Evolutionary conservation across 2,113 vertebrate species (phyloP).

Genomic region (Charadrius vociferus): DNA sequence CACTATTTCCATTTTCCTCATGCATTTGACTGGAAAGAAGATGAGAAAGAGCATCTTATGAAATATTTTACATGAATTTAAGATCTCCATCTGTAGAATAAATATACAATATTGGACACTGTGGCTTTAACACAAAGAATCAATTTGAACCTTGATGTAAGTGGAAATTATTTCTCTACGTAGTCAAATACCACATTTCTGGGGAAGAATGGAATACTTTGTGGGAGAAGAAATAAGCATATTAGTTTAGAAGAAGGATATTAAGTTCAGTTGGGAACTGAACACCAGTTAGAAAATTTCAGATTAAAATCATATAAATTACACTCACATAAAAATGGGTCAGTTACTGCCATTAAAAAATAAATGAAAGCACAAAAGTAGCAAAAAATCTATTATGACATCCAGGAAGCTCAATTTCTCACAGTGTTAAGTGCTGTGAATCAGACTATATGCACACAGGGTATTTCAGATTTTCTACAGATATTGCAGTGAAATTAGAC

Average conservation of each 20-base stretch:
- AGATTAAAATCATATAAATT: background rate
- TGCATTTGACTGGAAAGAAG: background rate
- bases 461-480: background rate
- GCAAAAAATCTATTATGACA: background rate
- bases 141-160: background rate
- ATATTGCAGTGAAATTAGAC: background rate
- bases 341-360: background rate
- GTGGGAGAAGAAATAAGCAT: background rate
- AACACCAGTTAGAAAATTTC: background rate
- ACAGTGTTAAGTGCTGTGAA: background rate
- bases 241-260: background rate
- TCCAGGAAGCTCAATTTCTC: background rate
- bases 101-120: background rate
- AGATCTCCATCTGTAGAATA: background rate
- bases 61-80: background rate
- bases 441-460: background rate
- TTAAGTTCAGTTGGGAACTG: background rate
- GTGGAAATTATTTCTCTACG: background rate
- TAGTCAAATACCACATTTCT: background rate
- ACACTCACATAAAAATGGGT: background rate
- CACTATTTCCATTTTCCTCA: constrained; percentile 12
- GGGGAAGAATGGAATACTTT: background rate
- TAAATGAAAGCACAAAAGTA: background rate
- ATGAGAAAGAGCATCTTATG: background rate
- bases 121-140: background rate